phyloP scores from a whole-genome alignment of 1,140 invertebrate species.

The Neodiprion virginianus region DNA sequence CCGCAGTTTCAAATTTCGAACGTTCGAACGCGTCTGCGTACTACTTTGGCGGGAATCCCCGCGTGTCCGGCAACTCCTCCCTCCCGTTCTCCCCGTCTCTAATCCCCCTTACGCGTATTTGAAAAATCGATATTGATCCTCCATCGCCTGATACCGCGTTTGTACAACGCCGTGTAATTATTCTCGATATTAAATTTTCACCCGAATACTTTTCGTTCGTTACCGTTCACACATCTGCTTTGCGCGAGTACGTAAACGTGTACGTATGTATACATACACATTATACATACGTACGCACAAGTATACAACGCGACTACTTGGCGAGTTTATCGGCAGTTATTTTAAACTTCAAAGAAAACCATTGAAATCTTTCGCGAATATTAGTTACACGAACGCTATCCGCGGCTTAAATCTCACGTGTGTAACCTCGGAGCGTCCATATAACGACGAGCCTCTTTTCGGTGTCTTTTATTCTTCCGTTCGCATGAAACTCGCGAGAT shows the following conservation, averaged over 20 bases:
- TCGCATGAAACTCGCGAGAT: not conserved
- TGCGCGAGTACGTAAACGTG: not conserved
- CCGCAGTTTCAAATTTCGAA: not conserved
- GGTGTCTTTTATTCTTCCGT: not conserved
- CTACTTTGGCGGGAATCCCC: slow-evolving; percentile 10
- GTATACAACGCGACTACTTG: slow-evolving; percentile 7
- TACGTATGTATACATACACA: not conserved
- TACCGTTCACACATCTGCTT: slow-evolving; percentile 21
- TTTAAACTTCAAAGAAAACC: slow-evolving; percentile 12
- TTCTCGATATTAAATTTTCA: too few relatives aligned
- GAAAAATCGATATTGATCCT: too few relatives aligned
- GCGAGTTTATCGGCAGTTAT: slow-evolving; percentile 5
- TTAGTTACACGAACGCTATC: slow-evolving; percentile 8
- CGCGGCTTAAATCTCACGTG: slow-evolving; percentile 5
- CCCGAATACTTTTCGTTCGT: not conserved
- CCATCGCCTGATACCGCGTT: too few relatives aligned
- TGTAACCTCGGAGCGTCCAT: slow-evolving; percentile 10
- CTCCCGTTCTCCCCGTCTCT: too few relatives aligned
- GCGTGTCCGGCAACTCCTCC: not conserved
- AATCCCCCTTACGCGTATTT: too few relatives aligned
- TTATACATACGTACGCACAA: not conserved
- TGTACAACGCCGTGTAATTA: too few relatives aligned
- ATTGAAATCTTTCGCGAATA: slow-evolving; percentile 23
- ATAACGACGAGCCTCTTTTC: not conserved
- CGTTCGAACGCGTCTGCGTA: not conserved